Base-by-base conservation (phyloP, 2,888 invertebrate species). In the Drosophila acutilabella region DNA sequence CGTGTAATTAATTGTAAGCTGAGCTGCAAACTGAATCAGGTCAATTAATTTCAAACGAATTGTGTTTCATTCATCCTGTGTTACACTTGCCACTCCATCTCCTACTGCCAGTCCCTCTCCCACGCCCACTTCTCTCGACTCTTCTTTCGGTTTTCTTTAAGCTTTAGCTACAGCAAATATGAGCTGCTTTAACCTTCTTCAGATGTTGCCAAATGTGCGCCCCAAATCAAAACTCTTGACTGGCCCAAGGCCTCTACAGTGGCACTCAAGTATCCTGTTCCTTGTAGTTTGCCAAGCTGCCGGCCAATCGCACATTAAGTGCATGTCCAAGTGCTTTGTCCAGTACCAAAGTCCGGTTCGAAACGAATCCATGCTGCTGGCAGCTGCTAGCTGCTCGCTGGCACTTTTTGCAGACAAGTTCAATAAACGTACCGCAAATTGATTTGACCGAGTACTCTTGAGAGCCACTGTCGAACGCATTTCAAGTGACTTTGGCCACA, bases 1-100 rank as follows among this genome's bases (percentile, higher is more conserved):
- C 74, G 78, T 75, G 80, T 91, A 91, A 91, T 90, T 91, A 90
- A 91, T 90, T 89, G 91, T 90, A 83, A 81, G 83, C 89, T 72
- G 81, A 89, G 89, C 76, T 83, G 60, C 84, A 62, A 83, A 80
- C 74, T 89, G 82, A 90, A 90, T 90, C 90, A 84, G 91, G 90
- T 91, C 90, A 91, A 91, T 90, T 91, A 90, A 90, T 91, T 89
- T 89, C 82, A 73, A 74, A 64, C 66, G 70, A 74, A 67, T 65
- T 66, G 67, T 72, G 69, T 48, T 40, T 58, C 13, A 57, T 44
- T 44, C 44, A 8, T n/a, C 45, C 16, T 44, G 4, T 10, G 33
- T 41, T 41, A 40, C 50, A 16, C 11, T 23, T 30, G 8, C 13
- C 40, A 10, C 33, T 13, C 18, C 10, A 1, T 11, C 18, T 11